Evolutionary conservation across 2,888 invertebrate genomes (phyloP).

Genomic region (Synergus japonicus): DNA sequence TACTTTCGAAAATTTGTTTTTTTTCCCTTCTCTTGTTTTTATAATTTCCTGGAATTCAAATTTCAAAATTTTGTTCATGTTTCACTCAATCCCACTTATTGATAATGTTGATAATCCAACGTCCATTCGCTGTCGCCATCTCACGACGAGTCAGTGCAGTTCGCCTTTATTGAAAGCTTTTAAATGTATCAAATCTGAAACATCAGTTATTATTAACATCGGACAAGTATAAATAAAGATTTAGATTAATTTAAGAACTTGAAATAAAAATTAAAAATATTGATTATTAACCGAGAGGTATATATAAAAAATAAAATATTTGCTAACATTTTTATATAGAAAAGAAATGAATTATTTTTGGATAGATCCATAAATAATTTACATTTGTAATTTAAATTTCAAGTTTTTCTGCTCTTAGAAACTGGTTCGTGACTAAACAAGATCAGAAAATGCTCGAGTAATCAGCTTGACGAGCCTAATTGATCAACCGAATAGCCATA

Average conservation of each 20-base stretch:
- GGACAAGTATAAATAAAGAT: too few species aligned
- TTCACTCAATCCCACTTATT: neutral
- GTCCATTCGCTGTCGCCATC: constrained; percentile 49
- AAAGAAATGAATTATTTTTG: too few species aligned
- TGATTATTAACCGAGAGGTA: too few species aligned
- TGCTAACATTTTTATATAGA: too few species aligned
- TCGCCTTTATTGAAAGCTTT: too few species aligned
- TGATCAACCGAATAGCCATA: constrained; percentile 50
- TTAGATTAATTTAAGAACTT: too few species aligned
- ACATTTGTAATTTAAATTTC: too few species aligned
- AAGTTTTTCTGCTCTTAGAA: neutral
- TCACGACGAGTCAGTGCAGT: constrained; percentile 42
- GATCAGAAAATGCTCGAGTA: constrained; percentile 57
- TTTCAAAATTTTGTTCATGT: neutral
- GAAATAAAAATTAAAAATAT: too few species aligned
- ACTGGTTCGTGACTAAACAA: constrained; percentile 25
- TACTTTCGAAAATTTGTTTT: neutral
- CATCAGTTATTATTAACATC: too few species aligned
- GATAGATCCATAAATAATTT: too few species aligned
- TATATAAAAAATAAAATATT: too few species aligned
- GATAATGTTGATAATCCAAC: constrained; percentile 11
- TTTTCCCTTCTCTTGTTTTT: neutral
- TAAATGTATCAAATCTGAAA: too few species aligned
- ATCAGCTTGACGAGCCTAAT: constrained; percentile 63
- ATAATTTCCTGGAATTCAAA: neutral